Evolutionary conservation across 2,113 vertebrate genomes (phyloP).

Genomic region (Onychostoma macrolepis): DNA sequence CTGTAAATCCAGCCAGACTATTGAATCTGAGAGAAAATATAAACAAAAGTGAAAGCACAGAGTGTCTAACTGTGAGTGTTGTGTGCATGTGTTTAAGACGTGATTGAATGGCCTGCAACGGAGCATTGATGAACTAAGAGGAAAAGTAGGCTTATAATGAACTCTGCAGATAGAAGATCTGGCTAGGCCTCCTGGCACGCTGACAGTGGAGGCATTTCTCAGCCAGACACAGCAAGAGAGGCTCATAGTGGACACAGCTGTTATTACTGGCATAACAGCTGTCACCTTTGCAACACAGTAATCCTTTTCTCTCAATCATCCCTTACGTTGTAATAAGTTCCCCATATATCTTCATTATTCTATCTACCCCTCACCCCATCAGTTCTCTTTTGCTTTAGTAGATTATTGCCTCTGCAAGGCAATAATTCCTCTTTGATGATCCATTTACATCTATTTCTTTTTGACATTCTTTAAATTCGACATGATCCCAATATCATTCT

Average conservation of each 20-base stretch:
- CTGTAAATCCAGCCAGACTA: conserved; percentile 8
- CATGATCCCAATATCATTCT: conserved; percentile 11
- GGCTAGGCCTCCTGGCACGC: conserved; percentile 58
- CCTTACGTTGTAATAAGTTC: background rate
- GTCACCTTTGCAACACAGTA: conserved; percentile 68
- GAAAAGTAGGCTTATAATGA: conserved; percentile 33
- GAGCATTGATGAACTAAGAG: conserved; percentile 25
- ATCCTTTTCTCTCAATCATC: conserved; percentile 55
- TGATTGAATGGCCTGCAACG: background rate
- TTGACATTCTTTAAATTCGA: conserved; percentile 2
- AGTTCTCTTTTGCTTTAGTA: background rate
- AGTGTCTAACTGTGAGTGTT: background rate
- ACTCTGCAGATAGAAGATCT: conserved; percentile 42
- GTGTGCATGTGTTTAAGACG: background rate
- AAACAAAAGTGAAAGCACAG: background rate
- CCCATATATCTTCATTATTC: conserved; percentile 5
- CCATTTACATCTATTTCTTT: background rate
- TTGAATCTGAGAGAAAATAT: conserved; percentile 6
- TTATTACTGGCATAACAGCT: conserved; percentile 71
- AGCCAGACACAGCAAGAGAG: conserved; percentile 59
- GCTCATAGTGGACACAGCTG: conserved; percentile 74
- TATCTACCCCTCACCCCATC: background rate
- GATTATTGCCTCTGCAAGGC: background rate
- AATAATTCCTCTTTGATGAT: background rate
- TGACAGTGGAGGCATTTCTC: conserved; percentile 56